Conservation (phyloP, 2,113 vertebrate species). For the Neodon shergylaensis region DNA sequence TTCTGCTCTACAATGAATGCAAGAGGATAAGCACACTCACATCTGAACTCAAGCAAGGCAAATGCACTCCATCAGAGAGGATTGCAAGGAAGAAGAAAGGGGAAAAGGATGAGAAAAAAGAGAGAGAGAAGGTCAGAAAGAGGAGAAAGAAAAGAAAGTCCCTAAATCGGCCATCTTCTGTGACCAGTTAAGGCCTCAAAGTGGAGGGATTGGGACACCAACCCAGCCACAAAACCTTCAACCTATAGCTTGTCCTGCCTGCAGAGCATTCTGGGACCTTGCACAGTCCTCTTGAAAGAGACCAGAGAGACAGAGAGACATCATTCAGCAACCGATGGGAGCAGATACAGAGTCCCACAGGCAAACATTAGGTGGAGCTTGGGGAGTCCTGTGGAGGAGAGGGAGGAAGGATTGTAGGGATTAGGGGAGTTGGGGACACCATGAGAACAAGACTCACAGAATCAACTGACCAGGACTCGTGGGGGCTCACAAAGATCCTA, state of each 20-base stretch:
- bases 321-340: neutral
- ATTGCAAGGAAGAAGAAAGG: neutral
- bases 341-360: neutral
- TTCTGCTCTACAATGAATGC: neutral
- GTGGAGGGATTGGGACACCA: neutral
- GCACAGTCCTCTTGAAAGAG: neutral
- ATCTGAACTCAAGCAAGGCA: neutral
- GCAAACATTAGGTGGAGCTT: neutral
- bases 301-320: neutral
- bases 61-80: neutral
- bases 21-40: neutral
- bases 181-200: neutral
- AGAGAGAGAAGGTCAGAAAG: neutral
- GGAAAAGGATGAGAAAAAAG: neutral
- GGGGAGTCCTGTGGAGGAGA: neutral
- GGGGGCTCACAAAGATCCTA: neutral
- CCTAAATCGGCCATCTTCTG: neutral
- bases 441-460: neutral
- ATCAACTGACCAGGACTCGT: neutral
- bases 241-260: neutral
- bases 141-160: neutral
- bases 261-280: neutral
- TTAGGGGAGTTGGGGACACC: neutral
- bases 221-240: neutral
- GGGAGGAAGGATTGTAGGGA: neutral